Percentiles rank a stretch among this genome's conserved stretches.
Conservation (phyloP, 1,140 invertebrate genomes). For the Scaptomyza hsui region DNA sequence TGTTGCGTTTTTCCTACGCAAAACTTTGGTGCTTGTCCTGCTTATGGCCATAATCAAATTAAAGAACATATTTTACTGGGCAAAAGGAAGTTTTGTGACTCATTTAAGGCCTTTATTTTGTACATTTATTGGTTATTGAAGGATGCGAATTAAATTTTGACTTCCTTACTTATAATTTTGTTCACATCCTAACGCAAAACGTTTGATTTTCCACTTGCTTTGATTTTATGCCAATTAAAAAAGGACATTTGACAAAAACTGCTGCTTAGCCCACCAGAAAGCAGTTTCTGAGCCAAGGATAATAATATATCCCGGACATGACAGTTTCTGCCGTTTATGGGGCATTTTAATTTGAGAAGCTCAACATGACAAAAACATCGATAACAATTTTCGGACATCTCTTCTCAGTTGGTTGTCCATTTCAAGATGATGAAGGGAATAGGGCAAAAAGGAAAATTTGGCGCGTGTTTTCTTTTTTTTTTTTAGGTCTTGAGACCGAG, state of each 20-base stretch:
- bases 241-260: no score
- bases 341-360: constrained; percentile 76
- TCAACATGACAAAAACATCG: constrained; percentile 81
- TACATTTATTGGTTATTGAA: not conserved
- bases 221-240: constrained; percentile 69
- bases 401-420: constrained; percentile 61
- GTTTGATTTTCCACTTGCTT: constrained; percentile 72
- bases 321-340: constrained; percentile 68
- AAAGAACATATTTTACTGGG: constrained; percentile 40
- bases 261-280: constrained; percentile 53
- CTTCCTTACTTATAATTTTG: not conserved
- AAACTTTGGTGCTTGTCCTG: constrained; percentile 45
- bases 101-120: constrained; percentile 36
- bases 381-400: constrained; percentile 77
- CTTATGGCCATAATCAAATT: constrained; percentile 75
- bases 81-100: constrained; percentile 41
- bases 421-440: constrained; percentile 27
- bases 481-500: not conserved
- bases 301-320: constrained; percentile 73
- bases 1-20: constrained; percentile 7
- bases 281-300: constrained; percentile 27
- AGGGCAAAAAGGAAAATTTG: constrained; percentile 34
- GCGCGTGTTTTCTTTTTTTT: constrained; percentile 53
- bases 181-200: constrained; percentile 4
- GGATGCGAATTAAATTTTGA: not conserved